These are phyloP conservation scores for Cyrtorhinus lividipennis DNA, from an alignment of 1,140 invertebrate genomes.

Conservation along the genomic window DNA sequence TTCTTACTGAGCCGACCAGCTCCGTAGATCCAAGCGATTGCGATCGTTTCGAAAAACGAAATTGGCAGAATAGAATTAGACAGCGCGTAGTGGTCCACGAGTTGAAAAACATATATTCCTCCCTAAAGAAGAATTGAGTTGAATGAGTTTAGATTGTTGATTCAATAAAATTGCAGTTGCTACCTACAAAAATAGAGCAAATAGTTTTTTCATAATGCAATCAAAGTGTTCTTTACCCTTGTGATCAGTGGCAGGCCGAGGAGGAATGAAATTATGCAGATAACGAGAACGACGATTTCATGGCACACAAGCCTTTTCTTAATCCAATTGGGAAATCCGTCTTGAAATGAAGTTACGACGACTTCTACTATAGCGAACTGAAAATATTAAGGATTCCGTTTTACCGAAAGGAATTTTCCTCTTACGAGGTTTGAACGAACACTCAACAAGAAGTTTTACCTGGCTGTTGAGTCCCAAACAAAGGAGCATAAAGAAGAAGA, in stretches of 20 bases:
- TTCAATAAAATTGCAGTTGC: no score
- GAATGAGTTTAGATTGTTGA: not conserved
- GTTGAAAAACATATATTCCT: conserved; percentile 83
- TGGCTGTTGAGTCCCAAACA: conserved; percentile 82
- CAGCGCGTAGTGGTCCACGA: conserved; percentile 84
- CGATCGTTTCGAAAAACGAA: conserved; percentile 82
- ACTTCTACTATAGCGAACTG: conserved; percentile 83
- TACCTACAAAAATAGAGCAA: no score
- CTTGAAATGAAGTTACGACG: conserved; percentile 79
- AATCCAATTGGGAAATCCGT: conserved; percentile 73
- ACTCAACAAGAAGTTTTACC: conserved; percentile 35
- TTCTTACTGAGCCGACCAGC: conserved; percentile 60
- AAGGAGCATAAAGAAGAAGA: conserved; percentile 83
- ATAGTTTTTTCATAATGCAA: no score
- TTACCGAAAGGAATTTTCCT: conserved; percentile 59
- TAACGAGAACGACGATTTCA: conserved; percentile 67
- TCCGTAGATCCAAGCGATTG: conserved; percentile 85
- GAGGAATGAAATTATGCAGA: conserved; percentile 67
- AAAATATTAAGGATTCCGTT: conserved; percentile 26
- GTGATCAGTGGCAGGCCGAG: conserved; percentile 74
- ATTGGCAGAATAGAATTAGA: conserved; percentile 81
- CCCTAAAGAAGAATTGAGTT: conserved; percentile 37
- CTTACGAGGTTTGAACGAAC: conserved; percentile 51
- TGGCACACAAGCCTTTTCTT: conserved; percentile 66
- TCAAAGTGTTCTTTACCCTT: no score